phyloP scores from a whole-genome alignment of 2,113 vertebrate species.

The Leptosomus discolor region DNA sequence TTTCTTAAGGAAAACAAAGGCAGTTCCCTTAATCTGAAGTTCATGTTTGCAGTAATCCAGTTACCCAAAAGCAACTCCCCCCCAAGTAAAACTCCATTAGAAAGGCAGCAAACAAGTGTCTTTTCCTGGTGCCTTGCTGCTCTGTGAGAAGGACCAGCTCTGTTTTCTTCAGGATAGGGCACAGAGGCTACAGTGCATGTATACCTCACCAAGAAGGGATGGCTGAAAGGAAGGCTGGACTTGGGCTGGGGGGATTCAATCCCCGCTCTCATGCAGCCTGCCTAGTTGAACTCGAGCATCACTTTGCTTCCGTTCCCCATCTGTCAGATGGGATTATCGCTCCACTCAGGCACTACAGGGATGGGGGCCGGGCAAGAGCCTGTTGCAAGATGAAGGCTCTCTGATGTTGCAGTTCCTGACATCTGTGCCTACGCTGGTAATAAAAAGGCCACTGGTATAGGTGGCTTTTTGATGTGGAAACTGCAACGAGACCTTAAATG shows the following conservation, averaged over 20 bases:
- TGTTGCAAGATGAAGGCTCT: not conserved
- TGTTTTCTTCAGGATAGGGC: not conserved
- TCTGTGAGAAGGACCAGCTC: not conserved
- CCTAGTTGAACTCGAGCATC: fast-evolving
- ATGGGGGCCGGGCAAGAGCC: not conserved
- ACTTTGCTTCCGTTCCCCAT: not conserved
- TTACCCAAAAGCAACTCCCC: not conserved
- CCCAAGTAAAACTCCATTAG: not conserved
- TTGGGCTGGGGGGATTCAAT: not conserved
- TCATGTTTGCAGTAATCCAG: not conserved
- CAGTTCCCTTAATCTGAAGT: not conserved
- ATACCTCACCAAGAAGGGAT: not conserved
- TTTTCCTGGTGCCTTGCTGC: not conserved
- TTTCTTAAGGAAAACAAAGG: not conserved
- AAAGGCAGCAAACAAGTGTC: not conserved
- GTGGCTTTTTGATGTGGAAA: not conserved
- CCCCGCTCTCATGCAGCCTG: not conserved
- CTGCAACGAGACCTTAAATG: not conserved
- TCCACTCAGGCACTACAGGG: not conserved
- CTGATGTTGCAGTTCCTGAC: not conserved
- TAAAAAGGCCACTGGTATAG: not conserved
- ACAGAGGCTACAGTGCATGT: not conserved
- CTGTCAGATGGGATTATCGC: not conserved
- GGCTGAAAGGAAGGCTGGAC: not conserved
- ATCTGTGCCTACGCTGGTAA: not conserved